These are phyloP conservation scores for Anolis apletophallus DNA, from an alignment of 2,797 vertebrate species.

Conservation along the genomic window DNA sequence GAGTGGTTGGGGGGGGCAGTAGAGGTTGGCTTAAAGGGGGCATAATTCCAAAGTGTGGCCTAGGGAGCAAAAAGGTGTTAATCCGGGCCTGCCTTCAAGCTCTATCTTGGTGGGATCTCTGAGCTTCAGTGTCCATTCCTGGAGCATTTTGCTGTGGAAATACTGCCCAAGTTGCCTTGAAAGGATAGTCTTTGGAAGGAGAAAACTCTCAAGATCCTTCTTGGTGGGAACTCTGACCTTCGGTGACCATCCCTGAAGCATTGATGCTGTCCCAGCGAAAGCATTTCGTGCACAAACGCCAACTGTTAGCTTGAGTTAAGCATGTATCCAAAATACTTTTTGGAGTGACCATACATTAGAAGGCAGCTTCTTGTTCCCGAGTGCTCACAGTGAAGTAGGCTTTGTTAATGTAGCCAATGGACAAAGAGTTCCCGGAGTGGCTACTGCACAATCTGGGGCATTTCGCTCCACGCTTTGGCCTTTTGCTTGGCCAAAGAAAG, in stretches of 20 bases:
- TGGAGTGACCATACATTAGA: background rate
- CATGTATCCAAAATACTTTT: background rate
- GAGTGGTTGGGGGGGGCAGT: too few species aligned
- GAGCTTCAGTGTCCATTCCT: too few species aligned
- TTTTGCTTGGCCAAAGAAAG: constrained; percentile 95
- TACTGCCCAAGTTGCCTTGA: too few species aligned
- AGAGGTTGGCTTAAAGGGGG: too few species aligned
- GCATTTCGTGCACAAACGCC: background rate
- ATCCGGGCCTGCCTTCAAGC: too few species aligned
- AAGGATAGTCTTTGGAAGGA: background rate
- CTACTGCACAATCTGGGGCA: constrained; percentile 88
- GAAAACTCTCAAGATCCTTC: background rate
- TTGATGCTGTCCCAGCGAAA: background rate
- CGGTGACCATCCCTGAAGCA: background rate
- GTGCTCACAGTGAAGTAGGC: background rate
- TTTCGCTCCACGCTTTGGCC: constrained; percentile 94
- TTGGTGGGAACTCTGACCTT: background rate
- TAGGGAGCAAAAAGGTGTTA: too few species aligned
- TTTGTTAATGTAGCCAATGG: constrained; percentile 47
- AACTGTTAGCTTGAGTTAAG: background rate
- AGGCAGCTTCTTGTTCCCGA: background rate
- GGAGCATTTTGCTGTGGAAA: background rate
- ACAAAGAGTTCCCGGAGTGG: constrained; percentile 34
- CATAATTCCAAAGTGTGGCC: too few species aligned
- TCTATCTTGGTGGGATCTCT: too few species aligned